Conservation (phyloP, 2,888 invertebrate genomes). For the Ethmia dodecea region DNA sequence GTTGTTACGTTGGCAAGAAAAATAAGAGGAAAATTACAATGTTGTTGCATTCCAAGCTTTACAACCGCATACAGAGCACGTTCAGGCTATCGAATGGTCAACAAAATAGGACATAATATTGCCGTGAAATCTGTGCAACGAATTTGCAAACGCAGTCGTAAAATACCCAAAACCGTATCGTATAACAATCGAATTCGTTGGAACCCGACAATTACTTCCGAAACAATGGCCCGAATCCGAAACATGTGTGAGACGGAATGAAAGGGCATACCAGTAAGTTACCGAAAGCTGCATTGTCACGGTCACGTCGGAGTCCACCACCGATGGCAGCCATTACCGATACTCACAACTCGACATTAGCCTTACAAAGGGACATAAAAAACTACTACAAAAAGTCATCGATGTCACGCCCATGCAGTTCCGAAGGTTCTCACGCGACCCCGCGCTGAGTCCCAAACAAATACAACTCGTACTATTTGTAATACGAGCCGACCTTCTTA, state of each 20-base stretch:
- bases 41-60: too few relatives aligned
- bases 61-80: slow-evolving; percentile 8
- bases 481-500: slow-evolving; percentile 45
- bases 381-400: slow-evolving; percentile 52
- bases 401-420: slow-evolving; percentile 75
- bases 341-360: slow-evolving; percentile 55
- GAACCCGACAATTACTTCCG: slow-evolving; percentile 16
- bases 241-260: slow-evolving; percentile 38
- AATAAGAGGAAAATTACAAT: too few relatives aligned
- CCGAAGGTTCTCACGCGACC: slow-evolving; percentile 70
- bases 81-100: too few relatives aligned
- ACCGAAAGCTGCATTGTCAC: slow-evolving; percentile 52
- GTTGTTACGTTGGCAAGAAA: neutral
- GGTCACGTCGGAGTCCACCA: slow-evolving; percentile 55
- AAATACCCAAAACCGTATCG: slow-evolving; percentile 13
- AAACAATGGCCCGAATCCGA: slow-evolving; percentile 23
- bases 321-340: slow-evolving; percentile 51
- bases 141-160: slow-evolving; percentile 25
- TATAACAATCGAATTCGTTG: slow-evolving; percentile 14
- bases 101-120: slow-evolving; percentile 19
- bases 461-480: slow-evolving; percentile 54
- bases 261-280: slow-evolving; percentile 21
- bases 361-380: slow-evolving; percentile 51
- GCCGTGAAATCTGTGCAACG: slow-evolving; percentile 23
- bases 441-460: slow-evolving; percentile 56